A percentile compares a stretch with the other conserved stretches of the same genome.
Conservation (phyloP, 2,797 vertebrate species). For the Ptychobarbus kaznakovi region DNA sequence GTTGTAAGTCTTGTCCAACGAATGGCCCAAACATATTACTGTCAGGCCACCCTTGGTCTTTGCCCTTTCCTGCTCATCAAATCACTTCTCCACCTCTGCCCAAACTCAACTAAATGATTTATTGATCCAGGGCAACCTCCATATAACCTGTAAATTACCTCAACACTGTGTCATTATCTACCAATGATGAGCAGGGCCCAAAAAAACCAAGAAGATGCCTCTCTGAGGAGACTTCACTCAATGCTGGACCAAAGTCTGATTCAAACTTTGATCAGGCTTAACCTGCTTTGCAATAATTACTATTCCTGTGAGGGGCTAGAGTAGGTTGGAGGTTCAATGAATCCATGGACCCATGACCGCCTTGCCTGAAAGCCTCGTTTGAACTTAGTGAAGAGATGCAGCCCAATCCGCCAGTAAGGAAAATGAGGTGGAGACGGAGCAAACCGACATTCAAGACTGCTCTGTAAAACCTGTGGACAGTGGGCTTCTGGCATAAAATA, state of each 20-base stretch:
- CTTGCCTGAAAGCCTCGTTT: constrained; percentile 49
- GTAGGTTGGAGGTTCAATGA: constrained; percentile 60
- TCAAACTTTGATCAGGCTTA: constrained; percentile 64
- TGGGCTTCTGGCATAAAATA: not conserved
- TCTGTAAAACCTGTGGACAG: not conserved
- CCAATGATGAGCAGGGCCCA: constrained; percentile 69
- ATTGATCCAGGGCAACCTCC: constrained; percentile 78
- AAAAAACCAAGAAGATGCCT: constrained; percentile 69
- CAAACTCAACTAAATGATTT: constrained; percentile 78
- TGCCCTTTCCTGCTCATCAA: constrained; percentile 46
- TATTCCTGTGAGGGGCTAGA: constrained; percentile 55
- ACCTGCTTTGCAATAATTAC: constrained; percentile 62
- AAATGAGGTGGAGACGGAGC: constrained; percentile 15
- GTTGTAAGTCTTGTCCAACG: constrained; percentile 45
- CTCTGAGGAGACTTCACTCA: constrained; percentile 72
- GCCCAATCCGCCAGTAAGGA: constrained; percentile 41
- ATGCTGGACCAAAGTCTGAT: constrained; percentile 68
- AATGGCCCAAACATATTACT: constrained; percentile 42
- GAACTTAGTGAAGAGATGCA: constrained; percentile 52
- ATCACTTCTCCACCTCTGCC: constrained; percentile 59
- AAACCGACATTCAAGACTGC: not conserved
- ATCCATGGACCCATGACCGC: constrained; percentile 56
- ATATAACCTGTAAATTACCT: constrained; percentile 80
- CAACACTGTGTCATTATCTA: constrained; percentile 78
- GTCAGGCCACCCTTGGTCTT: constrained; percentile 55